Evolutionary conservation across 2,113 vertebrate genomes (phyloP), one percentile per base, ranked within the genome.

Genomic region (Gasterosteus nipponicus): DNA sequence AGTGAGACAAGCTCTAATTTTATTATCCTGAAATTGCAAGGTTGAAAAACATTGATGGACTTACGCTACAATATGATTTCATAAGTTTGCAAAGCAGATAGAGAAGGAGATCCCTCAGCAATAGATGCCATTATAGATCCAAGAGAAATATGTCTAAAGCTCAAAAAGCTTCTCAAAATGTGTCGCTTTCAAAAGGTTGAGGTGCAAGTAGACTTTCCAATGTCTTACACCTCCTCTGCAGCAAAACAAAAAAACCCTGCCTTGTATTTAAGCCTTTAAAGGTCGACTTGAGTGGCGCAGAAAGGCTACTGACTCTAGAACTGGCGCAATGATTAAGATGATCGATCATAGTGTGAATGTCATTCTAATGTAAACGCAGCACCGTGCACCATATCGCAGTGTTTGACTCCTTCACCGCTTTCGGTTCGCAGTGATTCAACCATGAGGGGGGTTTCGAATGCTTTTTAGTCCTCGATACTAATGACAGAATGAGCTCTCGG

Each of bases 381-480:
- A 19, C 9, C 38, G 18, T 33, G 31, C 11, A 58, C 5, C 39
- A n/a, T 44, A 59, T 63, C 19, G 26, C 33, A 73, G 15, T 49
- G 26, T 64, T 78, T 74, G 69, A 72, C n/a, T 69, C 53, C 78
- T 80, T 58, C 19, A 31, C 35, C n/a, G 16, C 64, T 71, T 66
- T 84, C 41, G 86, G 80, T 87, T 75, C 62, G 58, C 66, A 75
- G 65, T 78, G 63, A 77, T 87, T 89, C 69, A 84, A 29, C 59
- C 61, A 74, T 62, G 67, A 80, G 73, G 73, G 54, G 64, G 80
- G 57, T n/a, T 76, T 83, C 71, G 60, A 89, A 87, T 86, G 82
- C 86, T 82, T 86, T 90, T 85, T 81, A 89, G 85, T 80, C 78
- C 75, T 80, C 61, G 47, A 81, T 44, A 73, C 69, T 86, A 77